These are phyloP conservation scores for Charaxes varanes DNA, from an alignment of 1,140 invertebrate genomes.

Conservation along the genomic window DNA sequence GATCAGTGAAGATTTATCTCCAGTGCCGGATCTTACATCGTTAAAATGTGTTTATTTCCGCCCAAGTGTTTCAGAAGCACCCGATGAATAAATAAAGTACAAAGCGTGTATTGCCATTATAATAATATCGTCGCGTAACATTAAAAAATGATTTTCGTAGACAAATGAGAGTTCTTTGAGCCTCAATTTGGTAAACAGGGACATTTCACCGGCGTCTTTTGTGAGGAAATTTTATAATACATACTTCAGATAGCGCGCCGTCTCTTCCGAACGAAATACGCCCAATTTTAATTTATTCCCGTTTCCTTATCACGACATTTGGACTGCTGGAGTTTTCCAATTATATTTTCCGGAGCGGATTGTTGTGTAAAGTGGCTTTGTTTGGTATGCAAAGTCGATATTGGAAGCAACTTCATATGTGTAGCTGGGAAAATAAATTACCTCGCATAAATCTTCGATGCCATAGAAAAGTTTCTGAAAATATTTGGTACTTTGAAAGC, in stretches of 20 bases:
- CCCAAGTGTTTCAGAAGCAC: too few relatives aligned
- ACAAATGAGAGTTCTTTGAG: neutral
- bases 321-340: neutral
- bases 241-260: slow-evolving; percentile 9
- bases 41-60: too few relatives aligned
- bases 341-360: slow-evolving; percentile 5
- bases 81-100: too few relatives aligned
- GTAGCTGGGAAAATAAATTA: too few relatives aligned
- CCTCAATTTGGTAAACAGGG: slow-evolving; percentile 8
- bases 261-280: slow-evolving; percentile 4
- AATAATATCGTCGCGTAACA: neutral
- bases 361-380: neutral
- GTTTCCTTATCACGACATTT: slow-evolving; percentile 5
- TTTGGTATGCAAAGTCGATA: neutral
- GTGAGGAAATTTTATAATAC: slow-evolving; percentile 6
- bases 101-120: too few relatives aligned
- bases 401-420: neutral
- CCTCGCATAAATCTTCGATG: too few relatives aligned
- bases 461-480: too few relatives aligned
- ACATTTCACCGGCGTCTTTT: slow-evolving; percentile 3
- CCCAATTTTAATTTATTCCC: slow-evolving; percentile 9
- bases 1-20: too few relatives aligned
- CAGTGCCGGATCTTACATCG: too few relatives aligned
- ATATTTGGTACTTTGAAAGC: too few relatives aligned
- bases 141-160: slow-evolving; percentile 4